Evolutionary conservation across 2,888 invertebrate species (phyloP).

Genomic region (Zhuqinia jingwanae): DNA sequence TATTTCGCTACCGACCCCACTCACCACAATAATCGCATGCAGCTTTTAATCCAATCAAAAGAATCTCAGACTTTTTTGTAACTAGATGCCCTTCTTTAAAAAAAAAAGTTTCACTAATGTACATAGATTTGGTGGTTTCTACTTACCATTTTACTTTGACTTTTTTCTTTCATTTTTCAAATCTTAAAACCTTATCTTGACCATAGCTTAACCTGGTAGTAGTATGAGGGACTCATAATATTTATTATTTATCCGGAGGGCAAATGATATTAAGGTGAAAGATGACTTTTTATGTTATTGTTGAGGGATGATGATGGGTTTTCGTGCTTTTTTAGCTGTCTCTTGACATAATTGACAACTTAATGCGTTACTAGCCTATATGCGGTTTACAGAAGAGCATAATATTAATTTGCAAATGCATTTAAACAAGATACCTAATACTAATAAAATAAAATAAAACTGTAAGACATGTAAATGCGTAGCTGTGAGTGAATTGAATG

Average conservation of each 20-base stretch:
- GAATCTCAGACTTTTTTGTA: not conserved
- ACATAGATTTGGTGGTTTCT: not conserved
- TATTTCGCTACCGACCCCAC: slow-evolving; percentile 30
- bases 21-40: slow-evolving; percentile 7
- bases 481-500: not conserved
- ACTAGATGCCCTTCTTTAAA: not conserved
- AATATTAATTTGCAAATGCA: too few species aligned
- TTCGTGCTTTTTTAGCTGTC: slow-evolving; percentile 39
- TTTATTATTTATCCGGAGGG: slow-evolving; percentile 34
- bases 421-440: too few species aligned
- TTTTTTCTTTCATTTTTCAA: not conserved
- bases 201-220: slow-evolving; percentile 42
- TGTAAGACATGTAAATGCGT: not conserved
- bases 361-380: slow-evolving; percentile 70
- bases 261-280: slow-evolving; percentile 36
- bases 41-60: slow-evolving; percentile 17
- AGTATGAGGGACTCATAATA: not conserved
- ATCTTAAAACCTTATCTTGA: slow-evolving; percentile 34
- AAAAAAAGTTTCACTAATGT: not conserved
- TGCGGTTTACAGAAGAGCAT: too few species aligned
- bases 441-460: not conserved
- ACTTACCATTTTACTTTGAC: slow-evolving; percentile 4
- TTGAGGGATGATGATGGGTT: slow-evolving; percentile 6
- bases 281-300: not conserved
- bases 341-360: slow-evolving; percentile 64